Base-by-base conservation (phyloP, 1,140 invertebrate genomes). In the Eubasilissa regina region DNA sequence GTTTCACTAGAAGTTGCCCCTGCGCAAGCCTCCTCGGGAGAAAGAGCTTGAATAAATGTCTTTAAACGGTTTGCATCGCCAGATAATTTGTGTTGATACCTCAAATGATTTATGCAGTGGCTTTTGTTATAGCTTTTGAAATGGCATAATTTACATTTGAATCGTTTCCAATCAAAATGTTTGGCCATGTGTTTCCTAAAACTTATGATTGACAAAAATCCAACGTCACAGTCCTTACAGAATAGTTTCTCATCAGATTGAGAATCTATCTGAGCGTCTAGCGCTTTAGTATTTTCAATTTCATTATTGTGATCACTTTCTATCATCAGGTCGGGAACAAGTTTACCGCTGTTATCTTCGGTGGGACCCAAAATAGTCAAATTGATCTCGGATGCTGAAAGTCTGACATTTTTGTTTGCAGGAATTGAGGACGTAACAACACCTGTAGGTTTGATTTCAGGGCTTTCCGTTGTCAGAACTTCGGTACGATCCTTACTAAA, bases 141-240 rank as follows among this genome's bases (percentile, higher is more conserved):
- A 51, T 91, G 90, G 80, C 91, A 92, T 6, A 91, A 80, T 84
- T 90, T 91, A 83, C 91, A 92, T 17, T 89, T 89, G 66, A 91
- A 92, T 11, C 89, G 87, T 48, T 89, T 85, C 84, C 91, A 89
- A 83, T 91, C 90, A 70, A 90, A 88, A 83, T 91, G 91, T 75
- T 86, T 87, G 0, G 90, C 89, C 80, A 91, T 89, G 76, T 92
- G 91, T 64, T 90, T 87, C 66, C 88, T 86, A 3, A 91, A 82
- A 72, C 89, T 89, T 55, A 85, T 84, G 0, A 87, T 83, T 9
- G 86, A 86, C 43, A 85, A 84, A 82, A 88, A 88, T 83, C 86
- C 87, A 25, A 84, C 77, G 66, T 87, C 83, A 79, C 89, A 89
- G 83, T 86, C 86, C 80, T 87, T 87, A 77, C 89, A 89, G 4